Evolutionary conservation across 2,797 vertebrate species (phyloP).

Genomic region (Spinus pinus): DNA sequence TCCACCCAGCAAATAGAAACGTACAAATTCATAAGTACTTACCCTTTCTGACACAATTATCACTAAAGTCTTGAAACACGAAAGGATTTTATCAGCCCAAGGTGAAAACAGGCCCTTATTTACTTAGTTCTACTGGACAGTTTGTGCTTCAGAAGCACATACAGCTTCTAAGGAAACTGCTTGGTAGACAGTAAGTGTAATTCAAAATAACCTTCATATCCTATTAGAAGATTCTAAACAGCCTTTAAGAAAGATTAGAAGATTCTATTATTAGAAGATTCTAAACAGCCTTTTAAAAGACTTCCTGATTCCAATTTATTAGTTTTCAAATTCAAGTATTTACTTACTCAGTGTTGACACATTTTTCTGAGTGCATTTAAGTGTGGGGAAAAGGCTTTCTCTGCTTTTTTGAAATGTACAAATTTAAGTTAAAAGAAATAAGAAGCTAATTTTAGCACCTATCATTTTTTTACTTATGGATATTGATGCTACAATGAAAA

Average conservation of each 20-base stretch:
- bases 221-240: background rate
- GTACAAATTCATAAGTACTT: background rate
- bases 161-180: background rate
- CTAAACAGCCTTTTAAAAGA: background rate
- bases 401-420: background rate
- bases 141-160: background rate
- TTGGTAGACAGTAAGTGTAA: background rate
- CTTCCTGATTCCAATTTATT: background rate
- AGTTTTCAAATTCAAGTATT: background rate
- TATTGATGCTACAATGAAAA: background rate
- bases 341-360: background rate
- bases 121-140: background rate
- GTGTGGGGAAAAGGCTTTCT: background rate
- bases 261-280: background rate
- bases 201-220: background rate
- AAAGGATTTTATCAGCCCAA: conserved; percentile 47
- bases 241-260: background rate
- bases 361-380: background rate
- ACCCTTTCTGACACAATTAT: conserved; percentile 19
- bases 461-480: background rate
- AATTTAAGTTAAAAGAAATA: background rate
- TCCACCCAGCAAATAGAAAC: background rate
- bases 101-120: background rate
- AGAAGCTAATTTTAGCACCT: background rate
- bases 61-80: background rate